Conservation (phyloP, 2,888 invertebrate species). For the Sericinus montela region DNA sequence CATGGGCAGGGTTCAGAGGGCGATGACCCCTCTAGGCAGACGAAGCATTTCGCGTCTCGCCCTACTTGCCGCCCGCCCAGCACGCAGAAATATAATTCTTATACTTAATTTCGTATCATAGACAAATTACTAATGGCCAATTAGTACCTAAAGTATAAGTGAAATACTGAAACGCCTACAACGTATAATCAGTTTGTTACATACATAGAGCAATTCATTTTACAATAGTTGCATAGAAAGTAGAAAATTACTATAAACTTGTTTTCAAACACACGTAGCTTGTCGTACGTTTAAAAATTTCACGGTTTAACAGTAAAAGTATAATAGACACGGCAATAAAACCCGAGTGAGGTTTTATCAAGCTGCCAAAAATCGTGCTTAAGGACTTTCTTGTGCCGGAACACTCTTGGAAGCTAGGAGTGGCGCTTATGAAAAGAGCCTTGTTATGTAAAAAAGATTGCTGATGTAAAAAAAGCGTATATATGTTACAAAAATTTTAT, state of each 20-base stretch:
- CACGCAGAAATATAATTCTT: constrained; percentile 45
- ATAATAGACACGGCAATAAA: constrained; percentile 22
- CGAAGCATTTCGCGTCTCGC: constrained; percentile 72
- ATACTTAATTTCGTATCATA: constrained; percentile 22
- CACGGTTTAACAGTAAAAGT: constrained; percentile 24
- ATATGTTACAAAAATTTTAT: too few relatives aligned
- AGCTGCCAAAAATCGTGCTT: constrained; percentile 46
- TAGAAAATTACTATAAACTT: constrained; percentile 13
- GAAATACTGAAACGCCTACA: too few relatives aligned
- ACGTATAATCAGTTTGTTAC: too few relatives aligned
- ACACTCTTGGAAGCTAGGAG: constrained; percentile 25
- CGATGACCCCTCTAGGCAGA: constrained; percentile 67
- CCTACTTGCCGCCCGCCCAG: constrained; percentile 69
- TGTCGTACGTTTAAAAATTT: constrained; percentile 24
- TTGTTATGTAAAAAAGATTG: constrained; percentile 23
- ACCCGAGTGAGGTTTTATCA: constrained; percentile 23
- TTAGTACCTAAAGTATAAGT: background rate
- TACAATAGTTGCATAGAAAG: constrained; percentile 11
- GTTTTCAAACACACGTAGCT: constrained; percentile 15
- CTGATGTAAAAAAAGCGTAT: background rate
- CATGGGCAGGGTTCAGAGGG: constrained; percentile 71
- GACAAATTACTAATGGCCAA: constrained; percentile 12
- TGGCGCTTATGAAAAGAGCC: constrained; percentile 31
- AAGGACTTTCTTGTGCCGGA: constrained; percentile 38
- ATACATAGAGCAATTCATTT: background rate